Percentiles rank a stretch among this genome's conserved stretches.
Conservation (phyloP, 2,797 vertebrate genomes). For the Chiloscyllium punctatum region DNA sequence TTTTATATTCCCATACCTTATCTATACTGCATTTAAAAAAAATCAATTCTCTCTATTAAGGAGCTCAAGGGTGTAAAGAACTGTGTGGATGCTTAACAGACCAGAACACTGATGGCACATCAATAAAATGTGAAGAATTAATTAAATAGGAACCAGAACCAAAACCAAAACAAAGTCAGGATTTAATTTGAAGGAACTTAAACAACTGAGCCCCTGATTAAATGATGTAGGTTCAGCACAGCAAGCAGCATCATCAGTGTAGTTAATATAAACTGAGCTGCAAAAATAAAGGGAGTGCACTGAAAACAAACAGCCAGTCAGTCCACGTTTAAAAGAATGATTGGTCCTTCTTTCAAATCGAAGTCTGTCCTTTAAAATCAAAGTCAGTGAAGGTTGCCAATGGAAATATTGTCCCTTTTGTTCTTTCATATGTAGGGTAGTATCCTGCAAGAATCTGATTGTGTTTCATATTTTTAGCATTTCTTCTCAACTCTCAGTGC, state of each 20-base stretch:
- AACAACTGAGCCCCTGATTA: not conserved
- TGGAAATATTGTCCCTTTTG: not conserved
- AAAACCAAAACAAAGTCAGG: not conserved
- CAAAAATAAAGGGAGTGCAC: not conserved
- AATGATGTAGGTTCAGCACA: not conserved
- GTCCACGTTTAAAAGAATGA: not conserved
- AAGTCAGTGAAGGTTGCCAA: not conserved
- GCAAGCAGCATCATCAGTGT: not conserved
- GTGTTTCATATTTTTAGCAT: not conserved
- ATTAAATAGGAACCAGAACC: not conserved
- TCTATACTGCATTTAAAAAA: not conserved
- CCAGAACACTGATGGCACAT: not conserved
- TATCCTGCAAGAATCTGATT: not conserved
- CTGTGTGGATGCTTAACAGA: not conserved
- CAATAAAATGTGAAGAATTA: not conserved
- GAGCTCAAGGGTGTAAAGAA: too few relatives aligned
- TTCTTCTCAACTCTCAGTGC: not conserved
- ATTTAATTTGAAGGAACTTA: not conserved
- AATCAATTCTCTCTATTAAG: not conserved
- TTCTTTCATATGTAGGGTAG: not conserved
- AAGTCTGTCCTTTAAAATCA: not conserved
- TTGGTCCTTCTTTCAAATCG: not conserved
- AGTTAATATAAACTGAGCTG: not conserved
- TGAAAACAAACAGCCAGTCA: not conserved
- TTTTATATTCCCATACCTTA: too few relatives aligned